phyloP scores from a whole-genome alignment of 2,888 invertebrate genomes.

The Synergus laeviventris region DNA sequence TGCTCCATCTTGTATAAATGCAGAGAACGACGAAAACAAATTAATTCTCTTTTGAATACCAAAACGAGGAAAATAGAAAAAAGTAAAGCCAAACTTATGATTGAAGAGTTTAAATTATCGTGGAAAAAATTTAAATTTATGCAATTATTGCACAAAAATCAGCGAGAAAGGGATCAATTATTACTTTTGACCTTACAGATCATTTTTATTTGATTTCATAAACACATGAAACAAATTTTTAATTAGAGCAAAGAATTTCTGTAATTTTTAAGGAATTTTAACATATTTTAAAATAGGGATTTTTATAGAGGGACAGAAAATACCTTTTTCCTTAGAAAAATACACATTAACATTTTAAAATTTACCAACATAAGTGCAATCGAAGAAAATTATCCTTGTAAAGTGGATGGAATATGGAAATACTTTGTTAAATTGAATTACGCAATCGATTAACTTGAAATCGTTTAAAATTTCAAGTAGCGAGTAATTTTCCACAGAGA shows the following conservation, averaged over 20 bases:
- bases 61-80: not conserved
- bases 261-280: too few species aligned
- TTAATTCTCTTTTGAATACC: not conserved
- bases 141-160: not conserved
- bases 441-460: not conserved
- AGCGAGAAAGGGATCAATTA: not conserved
- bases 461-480: not conserved
- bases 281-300: too few species aligned
- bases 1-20: not conserved
- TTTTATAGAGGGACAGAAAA: too few species aligned
- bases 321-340: not conserved
- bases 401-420: conserved; percentile 1
- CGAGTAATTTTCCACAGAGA: not conserved
- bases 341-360: too few species aligned
- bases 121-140: not conserved
- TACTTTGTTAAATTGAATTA: not conserved
- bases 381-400: not conserved
- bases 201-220: not conserved
- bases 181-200: not conserved
- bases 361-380: not conserved
- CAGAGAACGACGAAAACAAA: not conserved
- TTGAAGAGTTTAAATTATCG: not conserved
- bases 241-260: not conserved
- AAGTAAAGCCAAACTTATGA: not conserved
- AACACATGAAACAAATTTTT: too few species aligned